Percentiles rank a stretch among this genome's conserved stretches.
Evolutionary conservation across 2,113 vertebrate genomes (phyloP).

Genomic region (Percina caprodes): DNA sequence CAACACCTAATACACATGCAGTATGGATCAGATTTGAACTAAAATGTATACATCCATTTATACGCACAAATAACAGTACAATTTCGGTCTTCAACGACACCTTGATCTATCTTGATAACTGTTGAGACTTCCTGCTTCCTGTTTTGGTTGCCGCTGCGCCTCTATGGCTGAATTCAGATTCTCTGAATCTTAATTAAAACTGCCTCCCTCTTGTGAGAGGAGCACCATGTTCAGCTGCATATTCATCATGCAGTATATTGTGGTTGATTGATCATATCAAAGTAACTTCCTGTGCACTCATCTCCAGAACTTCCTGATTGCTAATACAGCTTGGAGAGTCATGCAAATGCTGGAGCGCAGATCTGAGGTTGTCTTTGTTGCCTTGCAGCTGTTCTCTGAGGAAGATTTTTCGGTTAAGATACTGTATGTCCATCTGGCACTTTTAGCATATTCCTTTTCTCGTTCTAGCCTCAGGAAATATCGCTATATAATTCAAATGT

Average conservation of each 20-base stretch:
- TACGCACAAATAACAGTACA: conserved; percentile 3
- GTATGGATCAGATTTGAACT: neutral
- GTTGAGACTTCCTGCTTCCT: conserved; percentile 61
- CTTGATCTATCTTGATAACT: conserved; percentile 23
- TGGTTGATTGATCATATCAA: conserved; percentile 69
- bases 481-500: conserved; percentile 21
- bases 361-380: conserved; percentile 57
- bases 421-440: neutral
- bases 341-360: conserved; percentile 39
- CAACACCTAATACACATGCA: neutral
- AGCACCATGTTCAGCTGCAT: conserved; percentile 55
- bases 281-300: conserved; percentile 59
- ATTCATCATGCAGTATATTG: conserved; percentile 63
- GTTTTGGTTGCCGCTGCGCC: conserved; percentile 24
- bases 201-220: conserved; percentile 39
- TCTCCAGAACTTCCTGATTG: conserved; percentile 67
- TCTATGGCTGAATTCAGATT: conserved; percentile 40
- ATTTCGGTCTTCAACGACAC: conserved; percentile 15
- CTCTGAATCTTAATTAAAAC: conserved; percentile 67
- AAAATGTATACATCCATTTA: neutral
- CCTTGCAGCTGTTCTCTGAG: conserved; percentile 57
- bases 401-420: conserved; percentile 27
- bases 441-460: neutral
- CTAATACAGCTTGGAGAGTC: conserved; percentile 46
- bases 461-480: conserved; percentile 12